Conservation (phyloP, 92 coral and sea anemone genomes). For the Porites evermanni region DNA sequence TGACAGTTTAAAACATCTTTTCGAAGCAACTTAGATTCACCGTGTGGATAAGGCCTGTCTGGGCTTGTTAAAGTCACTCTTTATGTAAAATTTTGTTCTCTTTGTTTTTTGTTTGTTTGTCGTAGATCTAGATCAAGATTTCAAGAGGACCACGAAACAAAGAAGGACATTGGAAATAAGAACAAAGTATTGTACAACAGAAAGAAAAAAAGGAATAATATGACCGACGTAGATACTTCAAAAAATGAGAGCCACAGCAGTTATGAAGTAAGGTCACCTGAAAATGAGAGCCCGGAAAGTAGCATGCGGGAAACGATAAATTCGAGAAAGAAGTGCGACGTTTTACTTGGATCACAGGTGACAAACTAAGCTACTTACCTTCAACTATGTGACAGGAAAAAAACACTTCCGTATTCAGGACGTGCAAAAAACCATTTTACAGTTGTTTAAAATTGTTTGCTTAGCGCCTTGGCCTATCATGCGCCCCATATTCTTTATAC, state of each 20-base stretch:
- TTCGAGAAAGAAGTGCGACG: background rate
- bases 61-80: no score
- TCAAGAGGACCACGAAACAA: conserved; percentile 11
- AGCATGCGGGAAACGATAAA: background rate
- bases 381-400: no score
- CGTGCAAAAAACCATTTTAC: no score
- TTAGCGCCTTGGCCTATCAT: no score
- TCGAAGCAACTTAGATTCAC: no score
- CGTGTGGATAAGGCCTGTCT: no score
- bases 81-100: no score
- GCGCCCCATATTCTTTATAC: no score
- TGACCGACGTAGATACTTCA: background rate
- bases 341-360: conserved; percentile 1
- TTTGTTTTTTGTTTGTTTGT: background rate
- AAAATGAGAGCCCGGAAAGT: background rate
- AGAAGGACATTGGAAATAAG: background rate
- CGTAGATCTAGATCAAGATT: conserved; percentile 7
- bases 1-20: no score
- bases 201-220: background rate
- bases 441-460: no score
- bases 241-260: background rate
- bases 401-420: no score
- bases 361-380: background rate
- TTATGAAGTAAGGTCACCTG: background rate
- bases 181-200: background rate